These are phyloP conservation scores for Leptopilina boulardi DNA, from an alignment of 1,140 invertebrate species.

Conservation along the genomic window DNA sequence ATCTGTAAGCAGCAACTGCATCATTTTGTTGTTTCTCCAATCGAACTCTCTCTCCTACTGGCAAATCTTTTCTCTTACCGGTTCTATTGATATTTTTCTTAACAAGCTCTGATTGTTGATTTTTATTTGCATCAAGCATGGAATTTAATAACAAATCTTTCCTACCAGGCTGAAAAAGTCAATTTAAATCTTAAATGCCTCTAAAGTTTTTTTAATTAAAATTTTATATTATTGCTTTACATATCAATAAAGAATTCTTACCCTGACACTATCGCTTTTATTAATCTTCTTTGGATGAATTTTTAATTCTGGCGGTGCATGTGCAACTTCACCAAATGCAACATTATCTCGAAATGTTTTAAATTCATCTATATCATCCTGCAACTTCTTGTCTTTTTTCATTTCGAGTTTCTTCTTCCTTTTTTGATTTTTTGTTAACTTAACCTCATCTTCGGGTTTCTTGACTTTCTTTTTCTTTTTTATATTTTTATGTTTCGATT, in stretches of 20 bases:
- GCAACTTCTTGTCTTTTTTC: slow-evolving; percentile 72
- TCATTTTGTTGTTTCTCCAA: slow-evolving; percentile 78
- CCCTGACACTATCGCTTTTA: slow-evolving; percentile 67
- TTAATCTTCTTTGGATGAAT: slow-evolving; percentile 73
- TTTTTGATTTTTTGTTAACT: slow-evolving; percentile 74
- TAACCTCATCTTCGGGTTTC: slow-evolving; percentile 53
- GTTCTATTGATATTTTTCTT: slow-evolving; percentile 68
- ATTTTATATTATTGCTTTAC: too few relatives aligned
- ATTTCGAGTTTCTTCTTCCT: slow-evolving; percentile 68
- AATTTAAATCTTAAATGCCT: slow-evolving; percentile 42
- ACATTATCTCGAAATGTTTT: slow-evolving; percentile 76
- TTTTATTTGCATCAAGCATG: slow-evolving; percentile 65
- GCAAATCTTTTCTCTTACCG: slow-evolving; percentile 79
- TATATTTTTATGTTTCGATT: slow-evolving; percentile 69
- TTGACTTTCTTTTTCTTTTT: slow-evolving; percentile 70
- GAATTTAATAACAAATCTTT: slow-evolving; percentile 78
- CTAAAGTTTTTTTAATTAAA: slow-evolving; percentile 10
- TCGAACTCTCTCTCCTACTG: slow-evolving; percentile 75
- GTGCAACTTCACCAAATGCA: slow-evolving; percentile 82
- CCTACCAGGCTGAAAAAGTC: slow-evolving; percentile 75
- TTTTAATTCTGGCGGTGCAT: slow-evolving; percentile 80
- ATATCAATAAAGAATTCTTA: slow-evolving; percentile 66
- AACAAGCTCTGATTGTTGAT: slow-evolving; percentile 38
- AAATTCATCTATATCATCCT: slow-evolving; percentile 68
- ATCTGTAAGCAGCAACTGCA: slow-evolving; percentile 79